Conservation (phyloP, 2,113 vertebrate genomes). For the Zosterops japonicus region DNA sequence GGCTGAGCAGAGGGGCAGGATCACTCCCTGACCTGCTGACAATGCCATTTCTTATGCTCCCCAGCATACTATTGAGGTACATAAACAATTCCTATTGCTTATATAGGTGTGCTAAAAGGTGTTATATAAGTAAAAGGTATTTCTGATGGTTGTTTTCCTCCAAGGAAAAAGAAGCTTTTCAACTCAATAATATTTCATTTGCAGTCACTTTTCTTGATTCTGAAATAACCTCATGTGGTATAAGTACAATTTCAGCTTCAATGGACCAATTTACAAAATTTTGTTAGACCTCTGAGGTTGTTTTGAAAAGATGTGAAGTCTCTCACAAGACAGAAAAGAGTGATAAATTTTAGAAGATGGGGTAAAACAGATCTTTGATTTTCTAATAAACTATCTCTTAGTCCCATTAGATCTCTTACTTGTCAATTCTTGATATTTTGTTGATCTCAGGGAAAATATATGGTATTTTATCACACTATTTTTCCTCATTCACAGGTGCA, state of each 20-base stretch:
- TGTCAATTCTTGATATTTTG: conserved; percentile 47
- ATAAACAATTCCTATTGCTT: neutral
- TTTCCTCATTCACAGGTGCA: conserved; percentile 2
- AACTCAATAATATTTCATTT: neutral
- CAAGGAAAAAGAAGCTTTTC: neutral
- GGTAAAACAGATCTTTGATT: conserved; percentile 48
- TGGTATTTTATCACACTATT: conserved; percentile 44
- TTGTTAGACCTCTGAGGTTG: neutral
- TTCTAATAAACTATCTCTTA: conserved; percentile 63
- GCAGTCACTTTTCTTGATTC: neutral
- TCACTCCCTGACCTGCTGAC: neutral
- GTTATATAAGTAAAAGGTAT: neutral
- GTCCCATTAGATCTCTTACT: conserved; percentile 35
- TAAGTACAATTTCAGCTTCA: neutral
- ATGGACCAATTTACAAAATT: neutral
- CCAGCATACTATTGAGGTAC: neutral
- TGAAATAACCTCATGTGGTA: neutral
- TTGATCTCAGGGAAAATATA: conserved; percentile 63
- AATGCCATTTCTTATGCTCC: fast-evolving
- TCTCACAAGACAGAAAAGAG: neutral
- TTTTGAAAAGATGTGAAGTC: neutral
- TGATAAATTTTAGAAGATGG: conserved; percentile 56
- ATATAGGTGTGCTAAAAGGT: neutral
- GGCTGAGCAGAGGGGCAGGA: neutral
- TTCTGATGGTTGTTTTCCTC: neutral